These are phyloP conservation scores for Lepeophtheirus nordmannii DNA, from an alignment of 2,888 invertebrate genomes.

Conservation along the genomic window DNA sequence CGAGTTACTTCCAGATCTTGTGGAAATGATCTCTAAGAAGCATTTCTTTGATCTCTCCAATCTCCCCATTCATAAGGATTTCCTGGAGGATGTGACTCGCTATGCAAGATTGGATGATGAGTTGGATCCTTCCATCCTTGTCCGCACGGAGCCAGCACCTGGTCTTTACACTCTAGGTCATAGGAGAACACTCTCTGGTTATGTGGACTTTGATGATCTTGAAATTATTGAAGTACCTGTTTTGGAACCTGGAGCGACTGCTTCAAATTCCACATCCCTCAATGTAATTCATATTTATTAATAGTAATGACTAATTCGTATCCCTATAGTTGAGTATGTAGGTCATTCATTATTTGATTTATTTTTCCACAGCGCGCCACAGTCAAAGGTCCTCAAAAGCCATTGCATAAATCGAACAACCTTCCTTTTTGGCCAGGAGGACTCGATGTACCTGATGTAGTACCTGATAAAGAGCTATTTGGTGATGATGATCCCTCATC, in stretches of 20 bases:
- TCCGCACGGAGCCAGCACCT: conserved; percentile 28
- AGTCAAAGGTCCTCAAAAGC: conserved; percentile 29
- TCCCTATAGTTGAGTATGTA: background rate
- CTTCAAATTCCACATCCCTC: conserved; percentile 62
- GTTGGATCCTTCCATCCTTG: conserved; percentile 26
- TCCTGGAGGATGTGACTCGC: background rate
- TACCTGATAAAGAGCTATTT: conserved; percentile 29
- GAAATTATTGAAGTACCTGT: conserved; percentile 40
- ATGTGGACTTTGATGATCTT: background rate
- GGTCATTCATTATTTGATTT: background rate
- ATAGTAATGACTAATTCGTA: background rate
- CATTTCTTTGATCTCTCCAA: background rate
- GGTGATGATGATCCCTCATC: conserved; percentile 29
- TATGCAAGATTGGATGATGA: background rate
- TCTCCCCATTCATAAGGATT: background rate
- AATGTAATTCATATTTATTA: conserved; percentile 45
- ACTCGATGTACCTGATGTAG: conserved; percentile 43
- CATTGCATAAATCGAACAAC: conserved; percentile 59
- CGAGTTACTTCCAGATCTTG: background rate
- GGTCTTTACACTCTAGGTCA: background rate
- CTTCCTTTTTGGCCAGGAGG: conserved; percentile 79
- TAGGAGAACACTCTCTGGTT: background rate
- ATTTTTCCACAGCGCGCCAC: background rate
- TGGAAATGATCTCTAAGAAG: background rate
- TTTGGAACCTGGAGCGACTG: conserved; percentile 46